Evolutionary conservation across 2,797 vertebrate species (phyloP).

Genomic region (Paratrypauchen microcephalus): DNA sequence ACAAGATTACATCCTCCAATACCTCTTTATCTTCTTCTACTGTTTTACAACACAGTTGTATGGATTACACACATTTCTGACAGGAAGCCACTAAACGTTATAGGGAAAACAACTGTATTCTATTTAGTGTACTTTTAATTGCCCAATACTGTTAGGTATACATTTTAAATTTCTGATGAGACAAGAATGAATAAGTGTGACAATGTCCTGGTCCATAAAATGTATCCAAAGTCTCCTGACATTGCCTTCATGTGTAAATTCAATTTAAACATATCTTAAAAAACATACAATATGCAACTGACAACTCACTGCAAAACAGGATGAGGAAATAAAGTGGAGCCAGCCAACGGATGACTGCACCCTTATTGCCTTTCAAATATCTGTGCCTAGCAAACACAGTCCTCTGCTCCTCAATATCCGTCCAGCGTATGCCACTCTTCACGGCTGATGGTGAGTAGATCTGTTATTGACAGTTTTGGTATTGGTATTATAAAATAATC

Average conservation of each 20-base stretch:
- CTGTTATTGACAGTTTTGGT: not conserved
- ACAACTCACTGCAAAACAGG: constrained; percentile 34
- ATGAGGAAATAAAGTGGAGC: constrained; percentile 62
- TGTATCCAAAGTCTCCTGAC: not conserved
- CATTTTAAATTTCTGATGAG: too few species aligned
- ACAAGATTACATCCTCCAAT: too few species aligned
- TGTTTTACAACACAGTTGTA: too few species aligned
- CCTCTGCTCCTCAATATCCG: constrained; percentile 67
- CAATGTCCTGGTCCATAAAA: not conserved
- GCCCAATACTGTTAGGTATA: too few species aligned
- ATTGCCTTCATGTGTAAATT: not conserved
- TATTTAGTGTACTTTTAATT: too few species aligned
- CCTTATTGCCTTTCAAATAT: constrained; percentile 66
- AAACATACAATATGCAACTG: not conserved
- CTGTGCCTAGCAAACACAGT: constrained; percentile 40
- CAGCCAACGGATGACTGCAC: constrained; percentile 40
- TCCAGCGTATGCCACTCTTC: constrained; percentile 30
- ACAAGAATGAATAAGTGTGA: too few species aligned
- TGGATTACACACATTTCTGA: too few species aligned
- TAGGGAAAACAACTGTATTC: too few species aligned
- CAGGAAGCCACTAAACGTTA: too few species aligned
- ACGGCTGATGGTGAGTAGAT: constrained; percentile 55
- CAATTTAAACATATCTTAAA: not conserved
- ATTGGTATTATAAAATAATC: not conserved
- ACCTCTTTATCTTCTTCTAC: too few species aligned